Percentiles rank a stretch among this genome's conserved stretches.
Conservation (phyloP, 2,113 vertebrate genomes). For the Zingel zingel region DNA sequence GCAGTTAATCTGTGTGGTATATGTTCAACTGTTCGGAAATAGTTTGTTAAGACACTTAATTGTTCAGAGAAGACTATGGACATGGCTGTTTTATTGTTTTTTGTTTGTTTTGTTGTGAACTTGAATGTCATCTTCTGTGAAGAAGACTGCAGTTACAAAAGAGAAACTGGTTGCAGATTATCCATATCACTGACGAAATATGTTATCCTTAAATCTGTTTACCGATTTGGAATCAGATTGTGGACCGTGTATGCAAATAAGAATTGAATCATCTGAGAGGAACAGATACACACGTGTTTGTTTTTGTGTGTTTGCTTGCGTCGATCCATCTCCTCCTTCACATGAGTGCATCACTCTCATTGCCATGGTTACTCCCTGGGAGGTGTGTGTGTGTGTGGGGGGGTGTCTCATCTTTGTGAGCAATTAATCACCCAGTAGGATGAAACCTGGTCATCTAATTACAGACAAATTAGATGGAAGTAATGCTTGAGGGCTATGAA, state of each 20-base stretch:
- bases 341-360: constrained; percentile 30
- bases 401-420: constrained; percentile 42
- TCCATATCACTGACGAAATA: background rate
- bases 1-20: no score
- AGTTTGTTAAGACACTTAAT: no score
- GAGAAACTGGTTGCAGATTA: background rate
- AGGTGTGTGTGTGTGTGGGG: no score
- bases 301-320: background rate
- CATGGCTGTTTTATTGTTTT: no score
- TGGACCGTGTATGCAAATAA: background rate
- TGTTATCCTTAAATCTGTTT: no score
- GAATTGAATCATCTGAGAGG: background rate
- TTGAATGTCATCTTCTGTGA: no score
- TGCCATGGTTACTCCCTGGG: constrained; percentile 59
- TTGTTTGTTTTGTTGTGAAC: no score
- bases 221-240: background rate
- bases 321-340: constrained; percentile 15
- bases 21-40: no score
- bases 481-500: constrained; percentile 46
- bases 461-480: constrained; percentile 68
- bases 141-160: no score
- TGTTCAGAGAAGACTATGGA: no score
- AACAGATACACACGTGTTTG: constrained; percentile 3
- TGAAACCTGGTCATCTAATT: constrained; percentile 74
- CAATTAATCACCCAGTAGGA: constrained; percentile 72